Base-by-base conservation (phyloP, 2,113 vertebrate species). In the Puntigrus tetrazona region DNA sequence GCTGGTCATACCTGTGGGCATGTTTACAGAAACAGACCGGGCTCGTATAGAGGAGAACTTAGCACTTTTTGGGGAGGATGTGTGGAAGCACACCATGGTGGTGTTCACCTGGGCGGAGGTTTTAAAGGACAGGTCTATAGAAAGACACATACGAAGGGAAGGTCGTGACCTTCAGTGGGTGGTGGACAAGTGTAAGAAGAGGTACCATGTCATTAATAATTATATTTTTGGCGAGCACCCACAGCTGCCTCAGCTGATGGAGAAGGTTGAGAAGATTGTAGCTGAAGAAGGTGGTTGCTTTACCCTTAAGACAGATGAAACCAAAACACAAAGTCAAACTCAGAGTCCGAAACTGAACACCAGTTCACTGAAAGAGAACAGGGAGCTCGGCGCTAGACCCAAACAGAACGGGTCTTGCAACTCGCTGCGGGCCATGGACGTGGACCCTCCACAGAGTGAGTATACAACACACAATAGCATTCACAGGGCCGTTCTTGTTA, bases 141-240 rank as follows among this genome's bases (percentile, higher is more conserved):
- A 95, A 88, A 90, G 94, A 57, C 93, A 94, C 87, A 94, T 95
- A 50, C 92, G 91, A 63, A 90, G 94, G 47, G 94, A 95, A 82
- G 94, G 94, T 25, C 87, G 89, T 36, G 92, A 93, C 4, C 92
- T 95, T 52, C 89, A 94, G 90, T 91, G 88, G 92, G 91, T 95
- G 77, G 83, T 95, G 88, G 92, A 94, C 6, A 94, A 92, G 86
- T 95, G 94, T 9, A 91, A 91, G 81, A 89, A 90, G 7, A 89
- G 94, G 83, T 94, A 94, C 90, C 91, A 93, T 52, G 92, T 95
- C 43, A 91, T 95, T 43, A 94, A 95, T 74, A 95, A 95, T 89
- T 86, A 85, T 70, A 86, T 93, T 38, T 94, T 93, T 27, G 92
- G 91, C 6, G 93, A 95, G 84, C 85, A 94, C 72, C 92, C 92